Conservation (phyloP, 2,797 vertebrate species). For the Margarornis squamiger region DNA sequence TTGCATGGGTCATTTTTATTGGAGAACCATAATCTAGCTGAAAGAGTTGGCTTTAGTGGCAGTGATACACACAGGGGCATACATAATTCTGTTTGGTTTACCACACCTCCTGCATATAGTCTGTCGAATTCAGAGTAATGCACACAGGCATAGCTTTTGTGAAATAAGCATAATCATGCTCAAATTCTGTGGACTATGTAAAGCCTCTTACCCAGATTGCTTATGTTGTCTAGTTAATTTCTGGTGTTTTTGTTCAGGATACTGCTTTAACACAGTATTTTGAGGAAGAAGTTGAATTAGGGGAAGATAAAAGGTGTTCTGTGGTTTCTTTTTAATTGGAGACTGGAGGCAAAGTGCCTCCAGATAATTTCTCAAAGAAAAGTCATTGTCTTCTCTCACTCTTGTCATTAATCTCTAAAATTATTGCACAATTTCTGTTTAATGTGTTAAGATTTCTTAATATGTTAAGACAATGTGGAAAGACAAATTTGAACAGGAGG, state of each 20-base stretch:
- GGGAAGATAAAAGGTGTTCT: slow-evolving; percentile 64
- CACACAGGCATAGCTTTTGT: not conserved
- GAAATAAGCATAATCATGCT: not conserved
- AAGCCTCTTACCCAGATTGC: slow-evolving; percentile 32
- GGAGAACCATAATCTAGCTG: not conserved
- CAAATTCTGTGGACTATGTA: not conserved
- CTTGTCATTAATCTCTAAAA: slow-evolving; percentile 68
- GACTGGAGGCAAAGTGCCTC: slow-evolving; percentile 62
- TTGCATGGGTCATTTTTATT: not conserved
- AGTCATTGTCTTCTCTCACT: slow-evolving; percentile 67
- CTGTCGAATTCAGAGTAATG: not conserved
- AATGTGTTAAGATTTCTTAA: slow-evolving; percentile 66
- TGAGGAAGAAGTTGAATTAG: slow-evolving; percentile 45
- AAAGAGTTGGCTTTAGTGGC: not conserved
- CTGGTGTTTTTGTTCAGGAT: slow-evolving; percentile 5
- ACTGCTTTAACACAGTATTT: slow-evolving; percentile 9
- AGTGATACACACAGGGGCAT: not conserved
- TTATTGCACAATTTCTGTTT: slow-evolving; percentile 69
- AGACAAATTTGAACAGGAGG: slow-evolving; percentile 68
- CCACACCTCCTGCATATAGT: not conserved
- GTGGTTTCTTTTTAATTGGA: slow-evolving; percentile 65
- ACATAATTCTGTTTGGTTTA: not conserved
- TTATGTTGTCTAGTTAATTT: slow-evolving; percentile 31
- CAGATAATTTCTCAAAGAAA: slow-evolving; percentile 67
- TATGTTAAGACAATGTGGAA: slow-evolving; percentile 63